A percentile compares a stretch with the other conserved stretches of the same genome.
phyloP scores from a whole-genome alignment of 2,113 vertebrate genomes.

The Protobothrops mucrosquamatus region DNA sequence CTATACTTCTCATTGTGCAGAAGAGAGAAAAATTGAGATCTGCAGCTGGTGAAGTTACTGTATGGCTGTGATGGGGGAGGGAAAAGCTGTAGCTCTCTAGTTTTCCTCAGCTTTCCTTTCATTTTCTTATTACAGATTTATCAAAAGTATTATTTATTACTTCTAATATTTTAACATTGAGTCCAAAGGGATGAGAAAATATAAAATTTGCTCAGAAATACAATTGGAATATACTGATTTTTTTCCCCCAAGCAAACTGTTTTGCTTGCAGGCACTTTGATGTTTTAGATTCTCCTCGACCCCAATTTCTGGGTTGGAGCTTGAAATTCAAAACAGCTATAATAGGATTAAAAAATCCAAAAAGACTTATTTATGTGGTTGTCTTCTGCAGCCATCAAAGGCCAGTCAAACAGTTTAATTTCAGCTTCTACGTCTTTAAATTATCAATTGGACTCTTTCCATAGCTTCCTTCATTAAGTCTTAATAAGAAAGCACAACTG shows the following conservation, averaged over 20 bases:
- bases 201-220: slow-evolving; percentile 18
- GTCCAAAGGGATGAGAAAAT: background rate
- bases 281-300: background rate
- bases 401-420: slow-evolving; percentile 62
- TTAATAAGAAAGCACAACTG: slow-evolving; percentile 57
- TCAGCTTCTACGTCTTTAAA: slow-evolving; percentile 59
- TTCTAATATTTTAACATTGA: background rate
- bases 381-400: slow-evolving; percentile 61
- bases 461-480: slow-evolving; percentile 65
- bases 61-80: background rate
- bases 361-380: slow-evolving; percentile 59
- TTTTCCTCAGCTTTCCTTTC: background rate
- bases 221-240: slow-evolving; percentile 23
- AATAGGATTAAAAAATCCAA: slow-evolving; percentile 49
- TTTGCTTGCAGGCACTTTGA: slow-evolving; percentile 31
- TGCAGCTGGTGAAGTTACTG: background rate
- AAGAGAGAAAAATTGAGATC: background rate
- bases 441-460: slow-evolving; percentile 60
- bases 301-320: background rate
- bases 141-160: background rate
- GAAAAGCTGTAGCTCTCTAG: background rate
- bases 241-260: slow-evolving; percentile 15
- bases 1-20: background rate
- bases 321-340: slow-evolving; percentile 42
- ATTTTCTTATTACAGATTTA: background rate